Evolutionary conservation across 2,113 vertebrate genomes (phyloP).

Genomic region (Callopanchax toddi): DNA sequence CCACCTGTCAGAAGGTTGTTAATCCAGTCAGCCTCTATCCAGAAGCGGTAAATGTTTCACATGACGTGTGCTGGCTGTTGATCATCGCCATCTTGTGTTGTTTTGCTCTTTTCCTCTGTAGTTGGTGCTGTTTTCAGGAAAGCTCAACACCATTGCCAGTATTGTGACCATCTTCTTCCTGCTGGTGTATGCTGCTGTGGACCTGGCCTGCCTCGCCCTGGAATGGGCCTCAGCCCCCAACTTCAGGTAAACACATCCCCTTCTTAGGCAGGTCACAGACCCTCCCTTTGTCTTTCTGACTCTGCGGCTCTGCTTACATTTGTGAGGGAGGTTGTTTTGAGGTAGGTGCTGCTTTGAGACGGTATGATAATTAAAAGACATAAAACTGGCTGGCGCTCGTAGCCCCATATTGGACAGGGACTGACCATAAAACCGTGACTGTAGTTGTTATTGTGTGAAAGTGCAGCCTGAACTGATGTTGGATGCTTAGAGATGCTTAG

Average conservation of each 20-base stretch:
- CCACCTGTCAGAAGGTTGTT: too few species aligned
- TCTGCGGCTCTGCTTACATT: constrained; percentile 41
- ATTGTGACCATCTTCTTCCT: constrained; percentile 93
- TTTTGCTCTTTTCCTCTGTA: constrained; percentile 2
- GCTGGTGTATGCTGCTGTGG: constrained; percentile 89
- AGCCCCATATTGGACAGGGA: constrained; percentile 50
- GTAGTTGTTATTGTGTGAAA: constrained; percentile 24
- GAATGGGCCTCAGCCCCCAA: constrained; percentile 94
- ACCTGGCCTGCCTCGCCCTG: constrained; percentile 88
- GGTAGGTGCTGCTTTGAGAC: constrained; percentile 49
- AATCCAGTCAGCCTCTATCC: too few species aligned
- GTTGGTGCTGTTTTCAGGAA: constrained; percentile 74
- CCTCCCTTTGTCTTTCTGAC: not conserved
- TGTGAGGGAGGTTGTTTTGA: constrained; percentile 47
- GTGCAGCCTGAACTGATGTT: constrained; percentile 27
- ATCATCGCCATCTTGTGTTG: not conserved
- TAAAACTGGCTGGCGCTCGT: constrained; percentile 65
- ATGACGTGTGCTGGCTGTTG: not conserved
- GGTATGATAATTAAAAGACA: constrained; percentile 72
- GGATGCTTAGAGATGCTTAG: constrained; percentile 17
- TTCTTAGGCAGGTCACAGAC: constrained; percentile 2
- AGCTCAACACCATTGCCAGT: constrained; percentile 89
- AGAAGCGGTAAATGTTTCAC: too few species aligned
- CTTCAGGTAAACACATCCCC: constrained; percentile 74
- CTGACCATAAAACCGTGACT: constrained; percentile 43